Conservation (phyloP, 2,888 invertebrate species). For the Eristalis arbustorum region DNA sequence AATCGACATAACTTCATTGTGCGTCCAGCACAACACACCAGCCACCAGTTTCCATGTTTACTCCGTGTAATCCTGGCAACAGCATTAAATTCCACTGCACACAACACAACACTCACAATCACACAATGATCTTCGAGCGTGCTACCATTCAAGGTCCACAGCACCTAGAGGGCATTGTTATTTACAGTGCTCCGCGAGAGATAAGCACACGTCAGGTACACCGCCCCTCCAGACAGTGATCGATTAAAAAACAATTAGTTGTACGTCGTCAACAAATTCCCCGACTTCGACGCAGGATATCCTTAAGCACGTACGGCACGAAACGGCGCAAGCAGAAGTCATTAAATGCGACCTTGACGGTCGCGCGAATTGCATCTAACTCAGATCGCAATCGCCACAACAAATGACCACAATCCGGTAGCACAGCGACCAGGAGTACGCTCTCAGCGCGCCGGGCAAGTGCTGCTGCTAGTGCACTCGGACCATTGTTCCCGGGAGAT, state of each 20-base stretch:
- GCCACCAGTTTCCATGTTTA: neutral
- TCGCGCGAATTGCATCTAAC: neutral
- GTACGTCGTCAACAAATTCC: neutral
- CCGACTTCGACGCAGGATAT: neutral
- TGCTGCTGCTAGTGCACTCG: neutral
- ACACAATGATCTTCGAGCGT: neutral
- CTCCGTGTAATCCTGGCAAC: neutral
- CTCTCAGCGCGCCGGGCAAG: neutral
- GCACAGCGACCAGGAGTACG: neutral
- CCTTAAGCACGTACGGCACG: neutral
- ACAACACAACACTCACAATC: neutral
- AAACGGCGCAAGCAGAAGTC: neutral
- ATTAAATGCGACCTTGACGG: neutral
- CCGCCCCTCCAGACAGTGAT: neutral
- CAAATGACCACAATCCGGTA: neutral
- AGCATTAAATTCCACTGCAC: neutral
- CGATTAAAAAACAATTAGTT: neutral
- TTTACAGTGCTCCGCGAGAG: neutral
- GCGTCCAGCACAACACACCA: neutral
- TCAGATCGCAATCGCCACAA: neutral
- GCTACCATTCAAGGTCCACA: neutral
- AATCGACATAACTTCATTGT: no score
- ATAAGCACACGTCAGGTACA: neutral
- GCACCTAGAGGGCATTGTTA: neutral
- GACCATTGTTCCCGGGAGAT: neutral